A percentile compares a stretch with the other conserved stretches of the same genome.
Evolutionary conservation across 1,140 invertebrate genomes (phyloP).

Genomic region (Homalodisca vitripennis): DNA sequence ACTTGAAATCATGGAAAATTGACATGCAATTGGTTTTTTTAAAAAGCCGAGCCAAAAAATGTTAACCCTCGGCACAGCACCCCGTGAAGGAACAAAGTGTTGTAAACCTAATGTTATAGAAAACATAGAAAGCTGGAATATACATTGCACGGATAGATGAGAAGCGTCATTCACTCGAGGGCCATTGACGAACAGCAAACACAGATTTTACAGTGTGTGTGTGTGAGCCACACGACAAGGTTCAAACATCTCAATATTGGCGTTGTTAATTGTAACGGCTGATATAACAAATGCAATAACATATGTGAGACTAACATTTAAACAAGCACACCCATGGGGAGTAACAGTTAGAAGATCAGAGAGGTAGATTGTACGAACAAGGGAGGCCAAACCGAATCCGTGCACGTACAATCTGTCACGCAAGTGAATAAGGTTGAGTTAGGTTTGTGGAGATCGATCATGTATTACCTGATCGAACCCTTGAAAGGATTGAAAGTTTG

Average conservation of each 20-base stretch:
- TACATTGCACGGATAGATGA: slow-evolving; percentile 1
- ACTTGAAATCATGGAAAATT: slow-evolving; percentile 8
- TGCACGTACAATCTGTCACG: slow-evolving; percentile 5
- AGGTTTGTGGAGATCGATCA: not conserved
- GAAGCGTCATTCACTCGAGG: slow-evolving; percentile 12
- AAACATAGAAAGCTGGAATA: slow-evolving; percentile 22
- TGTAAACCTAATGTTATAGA: slow-evolving; percentile 15
- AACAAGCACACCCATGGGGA: not conserved
- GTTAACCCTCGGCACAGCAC: not conserved
- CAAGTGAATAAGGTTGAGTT: not conserved
- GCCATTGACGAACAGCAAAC: slow-evolving; percentile 4
- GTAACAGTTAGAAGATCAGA: slow-evolving; percentile 6
- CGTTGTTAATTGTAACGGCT: slow-evolving; percentile 11
- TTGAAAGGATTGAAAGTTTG: slow-evolving; percentile 4
- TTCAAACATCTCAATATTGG: slow-evolving; percentile 13
- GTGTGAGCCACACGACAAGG: slow-evolving; percentile 1
- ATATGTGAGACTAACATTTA: slow-evolving; percentile 16
- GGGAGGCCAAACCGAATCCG: slow-evolving; percentile 3
- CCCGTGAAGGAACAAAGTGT: slow-evolving; percentile 10
- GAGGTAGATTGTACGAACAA: slow-evolving; percentile 14
- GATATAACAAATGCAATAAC: slow-evolving; percentile 16
- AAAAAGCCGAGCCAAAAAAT: slow-evolving; percentile 20
- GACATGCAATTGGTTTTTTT: not conserved
- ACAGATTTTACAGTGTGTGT: not conserved
- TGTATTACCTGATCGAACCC: no score